Evolutionary conservation across 2,113 vertebrate genomes (phyloP).

Genomic region (Gopherus evgoodei): DNA sequence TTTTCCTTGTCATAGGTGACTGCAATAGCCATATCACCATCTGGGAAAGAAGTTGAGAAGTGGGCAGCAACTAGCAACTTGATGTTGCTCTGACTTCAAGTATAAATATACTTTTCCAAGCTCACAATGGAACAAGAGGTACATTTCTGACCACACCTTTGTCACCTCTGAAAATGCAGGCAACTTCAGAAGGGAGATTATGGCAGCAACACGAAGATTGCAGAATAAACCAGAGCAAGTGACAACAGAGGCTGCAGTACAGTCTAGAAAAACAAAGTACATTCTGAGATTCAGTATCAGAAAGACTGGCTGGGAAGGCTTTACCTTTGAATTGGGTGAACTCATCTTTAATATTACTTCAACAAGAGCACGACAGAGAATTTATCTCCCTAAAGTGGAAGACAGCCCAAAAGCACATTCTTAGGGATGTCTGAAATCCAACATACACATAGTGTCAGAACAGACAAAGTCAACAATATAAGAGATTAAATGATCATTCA

Average conservation of each 20-base stretch:
- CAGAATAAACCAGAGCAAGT: not conserved
- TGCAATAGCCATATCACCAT: not conserved
- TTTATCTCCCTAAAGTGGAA: not conserved
- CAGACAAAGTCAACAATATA: not conserved
- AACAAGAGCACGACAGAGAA: not conserved
- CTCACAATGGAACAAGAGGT: not conserved
- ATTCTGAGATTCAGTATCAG: not conserved
- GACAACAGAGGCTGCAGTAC: not conserved
- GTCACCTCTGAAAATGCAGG: not conserved
- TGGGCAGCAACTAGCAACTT: not conserved
- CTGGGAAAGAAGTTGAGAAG: not conserved
- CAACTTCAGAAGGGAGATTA: not conserved
- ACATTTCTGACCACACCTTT: not conserved
- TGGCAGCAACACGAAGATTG: not conserved
- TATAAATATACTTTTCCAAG: not conserved
- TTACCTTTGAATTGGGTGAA: not conserved
- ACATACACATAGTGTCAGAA: not conserved
- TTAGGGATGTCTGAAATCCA: not conserved
- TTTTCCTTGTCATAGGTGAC: not conserved
- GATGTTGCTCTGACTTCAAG: not conserved
- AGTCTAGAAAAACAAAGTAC: not conserved
- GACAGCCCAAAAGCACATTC: not conserved
- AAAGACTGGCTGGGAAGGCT: not conserved
- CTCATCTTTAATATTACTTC: not conserved
- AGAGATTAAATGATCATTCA: not conserved